Base-by-base conservation (phyloP, 1,140 invertebrate genomes). In the Chelonus insularis region DNA sequence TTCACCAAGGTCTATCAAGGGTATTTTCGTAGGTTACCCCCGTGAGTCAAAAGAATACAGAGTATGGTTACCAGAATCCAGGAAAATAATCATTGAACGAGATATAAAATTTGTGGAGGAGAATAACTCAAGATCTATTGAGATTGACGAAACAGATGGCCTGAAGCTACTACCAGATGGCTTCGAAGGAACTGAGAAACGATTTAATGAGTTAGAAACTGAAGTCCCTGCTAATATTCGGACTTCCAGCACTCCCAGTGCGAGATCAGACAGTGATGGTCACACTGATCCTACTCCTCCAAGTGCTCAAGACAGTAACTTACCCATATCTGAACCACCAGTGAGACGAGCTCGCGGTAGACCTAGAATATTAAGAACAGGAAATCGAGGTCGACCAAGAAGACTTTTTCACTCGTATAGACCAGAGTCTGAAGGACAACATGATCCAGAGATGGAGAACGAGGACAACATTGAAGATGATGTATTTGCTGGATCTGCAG, bases 11-110 rank as follows among this genome's bases (percentile, higher is more conserved):
- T 51, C 67, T 23, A 54, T 48, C 1, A 65, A 68, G 63, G 37
- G 21, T 0, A 65, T 73, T 12, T 56, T 82, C 52, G 69, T 81
- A 14, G 77, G 77, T 29, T 80, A 71, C 61, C 16, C 52, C 36
- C 64, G 69, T 11, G 61, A 64, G 48, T 59, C 62, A 7, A 76
- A 75, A 39, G 74, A 67, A 51, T 78, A 78, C 54, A 60, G 72
- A 57, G 37, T 79, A 14, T 57, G 47, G n/a, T n/a, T 6, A n/a
- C n/a, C n/a, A n/a, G n/a, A n/a, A n/a, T n/a, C n/a, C n/a, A 25
- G 48, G n/a, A 25, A 51, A 25, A 6, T 51, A 3, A 51, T 51
- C 11, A 9, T 12, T 12, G 48, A 20, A 14, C 7, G 48, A 12
- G 23, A 51, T 12, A 1, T 51, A 1, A 29, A 32, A 32, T 51